Evolutionary conservation across 2,797 vertebrate genomes (phyloP).

Genomic region (Syngnathus rostellatus): DNA sequence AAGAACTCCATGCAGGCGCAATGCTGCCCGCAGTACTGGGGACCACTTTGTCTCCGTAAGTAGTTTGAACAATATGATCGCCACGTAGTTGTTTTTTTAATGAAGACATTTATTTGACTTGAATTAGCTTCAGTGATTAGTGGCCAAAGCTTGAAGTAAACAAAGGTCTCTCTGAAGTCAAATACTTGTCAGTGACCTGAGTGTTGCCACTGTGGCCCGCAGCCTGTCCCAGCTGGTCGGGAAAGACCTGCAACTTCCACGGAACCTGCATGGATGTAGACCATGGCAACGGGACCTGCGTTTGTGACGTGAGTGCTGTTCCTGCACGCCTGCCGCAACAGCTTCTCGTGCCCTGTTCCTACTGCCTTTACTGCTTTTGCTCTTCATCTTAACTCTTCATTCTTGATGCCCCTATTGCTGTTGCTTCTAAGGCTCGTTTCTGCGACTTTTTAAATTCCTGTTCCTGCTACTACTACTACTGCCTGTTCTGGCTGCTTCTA

Average conservation of each 20-base stretch:
- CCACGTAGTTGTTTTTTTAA: too few relatives aligned
- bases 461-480: not conserved
- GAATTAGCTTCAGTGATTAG: not conserved
- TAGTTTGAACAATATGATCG: not conserved
- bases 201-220: not conserved
- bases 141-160: not conserved
- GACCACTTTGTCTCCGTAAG: slow-evolving; percentile 79
- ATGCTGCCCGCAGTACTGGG: slow-evolving; percentile 86
- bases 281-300: slow-evolving; percentile 80
- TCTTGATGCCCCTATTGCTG: not conserved
- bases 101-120: too few relatives aligned
- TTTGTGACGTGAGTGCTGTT: slow-evolving; percentile 75
- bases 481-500: not conserved
- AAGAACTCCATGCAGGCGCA: slow-evolving; percentile 54
- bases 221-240: slow-evolving; percentile 83
- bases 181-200: not conserved
- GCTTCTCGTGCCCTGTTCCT: not conserved
- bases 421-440: too few relatives aligned
- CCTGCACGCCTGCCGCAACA: not conserved
- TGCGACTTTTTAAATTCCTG: not conserved
- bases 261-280: slow-evolving; percentile 79
- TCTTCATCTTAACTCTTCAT: not conserved
- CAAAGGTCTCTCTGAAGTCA: not conserved
- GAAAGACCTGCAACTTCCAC: slow-evolving; percentile 74
- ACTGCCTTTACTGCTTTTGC: not conserved